Evolutionary conservation across 1,140 invertebrate species (phyloP).

Genomic region (Bombus picipes): DNA sequence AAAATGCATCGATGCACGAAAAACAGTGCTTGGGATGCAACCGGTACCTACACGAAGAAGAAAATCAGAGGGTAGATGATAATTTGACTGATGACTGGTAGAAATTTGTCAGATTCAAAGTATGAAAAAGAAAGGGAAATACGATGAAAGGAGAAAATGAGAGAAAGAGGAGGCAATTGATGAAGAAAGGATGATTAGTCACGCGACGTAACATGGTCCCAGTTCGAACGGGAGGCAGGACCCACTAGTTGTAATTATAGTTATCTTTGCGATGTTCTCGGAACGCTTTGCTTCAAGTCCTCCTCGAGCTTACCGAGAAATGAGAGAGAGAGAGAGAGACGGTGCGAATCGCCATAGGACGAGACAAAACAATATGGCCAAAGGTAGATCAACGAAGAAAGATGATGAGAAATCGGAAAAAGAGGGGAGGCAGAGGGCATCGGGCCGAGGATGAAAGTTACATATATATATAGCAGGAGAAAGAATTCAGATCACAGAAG

Average conservation of each 20-base stretch:
- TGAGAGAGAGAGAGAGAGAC: constrained; percentile 65
- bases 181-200: constrained; percentile 52
- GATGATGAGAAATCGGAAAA: constrained; percentile 66
- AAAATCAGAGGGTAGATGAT: neutral
- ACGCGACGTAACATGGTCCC: constrained; percentile 58
- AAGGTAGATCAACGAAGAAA: constrained; percentile 58
- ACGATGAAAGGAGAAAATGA: constrained; percentile 27
- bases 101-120: constrained; percentile 28
- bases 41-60: neutral
- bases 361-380: constrained; percentile 58
- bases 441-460: constrained; percentile 66
- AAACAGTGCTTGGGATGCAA: neutral
- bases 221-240: constrained; percentile 59
- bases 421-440: constrained; percentile 55
- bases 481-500: constrained; percentile 68
- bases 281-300: constrained; percentile 74
- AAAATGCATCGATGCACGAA: neutral
- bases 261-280: constrained; percentile 74
- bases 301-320: constrained; percentile 74
- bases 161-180: constrained; percentile 19
- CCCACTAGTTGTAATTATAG: constrained; percentile 73
- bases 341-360: constrained; percentile 46
- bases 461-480: constrained; percentile 64
- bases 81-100: constrained; percentile 26
- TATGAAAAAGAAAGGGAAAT: neutral